These are phyloP conservation scores for Macaria liturata DNA, from an alignment of 2,888 invertebrate genomes.

Conservation along the genomic window DNA sequence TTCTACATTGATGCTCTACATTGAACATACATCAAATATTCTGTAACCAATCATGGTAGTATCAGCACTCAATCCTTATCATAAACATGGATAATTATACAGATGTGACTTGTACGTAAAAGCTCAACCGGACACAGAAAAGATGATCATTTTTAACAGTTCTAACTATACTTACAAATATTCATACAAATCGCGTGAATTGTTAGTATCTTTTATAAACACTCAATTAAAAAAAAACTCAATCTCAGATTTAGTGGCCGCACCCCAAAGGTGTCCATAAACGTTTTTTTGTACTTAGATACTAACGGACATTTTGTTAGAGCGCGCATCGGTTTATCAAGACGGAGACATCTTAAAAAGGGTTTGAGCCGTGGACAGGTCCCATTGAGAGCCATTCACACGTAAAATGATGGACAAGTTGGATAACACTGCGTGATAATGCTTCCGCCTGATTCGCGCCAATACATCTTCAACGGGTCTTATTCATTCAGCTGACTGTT, in stretches of 20 bases:
- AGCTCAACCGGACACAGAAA: too few species aligned
- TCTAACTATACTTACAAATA: too few species aligned
- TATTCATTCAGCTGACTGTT: too few species aligned
- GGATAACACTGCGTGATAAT: conserved; percentile 36
- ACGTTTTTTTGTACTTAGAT: conserved; percentile 61
- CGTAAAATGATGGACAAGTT: conserved; percentile 56
- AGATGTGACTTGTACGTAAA: too few species aligned
- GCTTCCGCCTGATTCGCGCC: conserved; percentile 38
- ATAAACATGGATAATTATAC: too few species aligned
- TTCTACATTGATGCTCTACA: too few species aligned
- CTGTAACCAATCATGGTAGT: too few species aligned
- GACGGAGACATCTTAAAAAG: conserved; percentile 59
- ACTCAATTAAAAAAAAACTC: neutral
- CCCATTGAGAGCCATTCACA: conserved; percentile 63
- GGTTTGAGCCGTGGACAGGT: conserved; percentile 59
- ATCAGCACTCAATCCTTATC: too few species aligned
- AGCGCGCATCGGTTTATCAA: conserved; percentile 65
- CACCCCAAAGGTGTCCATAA: conserved; percentile 50
- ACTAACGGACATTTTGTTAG: conserved; percentile 78
- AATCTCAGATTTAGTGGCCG: conserved; percentile 43
- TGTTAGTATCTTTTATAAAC: too few species aligned
- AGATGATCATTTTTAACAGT: too few species aligned
- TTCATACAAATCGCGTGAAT: too few species aligned
- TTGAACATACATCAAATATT: too few species aligned
- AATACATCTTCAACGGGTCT: conserved; percentile 12